Base-by-base conservation (phyloP, 2,888 invertebrate genomes). In the Globia sparganii region DNA sequence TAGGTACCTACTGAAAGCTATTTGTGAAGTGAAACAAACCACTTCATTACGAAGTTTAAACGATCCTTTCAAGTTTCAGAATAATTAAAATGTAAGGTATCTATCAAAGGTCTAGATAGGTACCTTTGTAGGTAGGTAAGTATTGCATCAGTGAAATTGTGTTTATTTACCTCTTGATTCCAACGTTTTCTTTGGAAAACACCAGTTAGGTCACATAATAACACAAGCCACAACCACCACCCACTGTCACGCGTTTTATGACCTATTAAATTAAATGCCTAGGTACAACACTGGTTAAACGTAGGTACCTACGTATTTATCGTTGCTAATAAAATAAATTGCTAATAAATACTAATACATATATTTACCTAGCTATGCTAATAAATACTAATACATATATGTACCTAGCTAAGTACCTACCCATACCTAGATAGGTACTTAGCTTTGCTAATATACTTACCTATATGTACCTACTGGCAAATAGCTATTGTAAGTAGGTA, bases 21-120 rank as follows among this genome's bases (percentile, higher is more conserved):
- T 75, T 81, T 75, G 28, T 43, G 64, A 66, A 77, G 28, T 43
- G 64, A 66, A 77, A 81, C 78, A 78, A 84, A 75, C 59, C 43
- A 61, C 56, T 72, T 61, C 61, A 40, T 68, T 64, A 65, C 18
- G 13, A 64, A 74, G 31, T 68, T 81, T 49, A 8, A 58, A 49
- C 25, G 21, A 31, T 34, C 9, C 2, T 53, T 71, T 65, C 31
- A 58, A 46, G 37, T 56, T 62, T 67, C 15, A 49, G 37, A 70
- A 53, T 43, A 65, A 53, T 59, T 59, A n/a, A 77, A 49, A 43
- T 5, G 37, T 58, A 43, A 62, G 13, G 25, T 43, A 43, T 4
- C 8, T 71, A 69, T 2, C 11, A 34, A 61, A 25, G 21, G 8
- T 59, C 15, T n/a, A 56, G 4, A 15, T 59, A n/a, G n/a, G 13